A percentile compares a stretch with the other conserved stretches of the same genome.
phyloP scores from a whole-genome alignment of 2,113 vertebrate genomes.

The Xyrauchen texanus region DNA sequence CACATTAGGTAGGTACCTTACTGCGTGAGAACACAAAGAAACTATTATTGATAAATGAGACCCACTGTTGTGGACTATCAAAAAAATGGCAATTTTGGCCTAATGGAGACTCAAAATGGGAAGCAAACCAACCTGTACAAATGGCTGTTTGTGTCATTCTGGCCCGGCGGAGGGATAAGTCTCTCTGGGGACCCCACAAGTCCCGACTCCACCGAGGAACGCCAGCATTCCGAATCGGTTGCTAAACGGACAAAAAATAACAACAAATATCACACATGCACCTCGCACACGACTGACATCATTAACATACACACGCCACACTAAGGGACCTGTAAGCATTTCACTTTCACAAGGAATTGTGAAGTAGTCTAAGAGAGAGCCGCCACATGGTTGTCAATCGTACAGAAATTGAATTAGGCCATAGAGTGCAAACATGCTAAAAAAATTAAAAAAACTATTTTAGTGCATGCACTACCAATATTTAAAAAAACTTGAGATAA shows the following conservation, averaged over 20 bases:
- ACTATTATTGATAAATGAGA: too few relatives aligned
- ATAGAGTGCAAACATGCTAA: too few relatives aligned
- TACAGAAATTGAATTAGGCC: not conserved
- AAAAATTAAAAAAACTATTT: too few relatives aligned
- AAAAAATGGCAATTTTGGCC: too few relatives aligned
- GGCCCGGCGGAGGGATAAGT: conserved; percentile 41
- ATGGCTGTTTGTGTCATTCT: conserved; percentile 49
- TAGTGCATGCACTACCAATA: too few relatives aligned
- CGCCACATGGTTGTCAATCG: not conserved
- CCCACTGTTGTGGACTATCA: too few relatives aligned
- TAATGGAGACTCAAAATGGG: too few relatives aligned
- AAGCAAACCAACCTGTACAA: conserved; percentile 63
- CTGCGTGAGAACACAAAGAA: too few relatives aligned
- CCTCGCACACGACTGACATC: conserved; percentile 33
- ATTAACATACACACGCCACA: conserved; percentile 39
- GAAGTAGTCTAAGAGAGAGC: not conserved
- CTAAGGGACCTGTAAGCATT: not conserved
- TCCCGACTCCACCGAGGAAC: conserved; percentile 49
- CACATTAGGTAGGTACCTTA: too few relatives aligned
- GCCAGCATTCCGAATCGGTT: conserved; percentile 52
- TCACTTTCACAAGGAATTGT: conserved; percentile 31
- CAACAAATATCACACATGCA: conserved; percentile 17
- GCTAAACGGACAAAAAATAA: conserved; percentile 37
- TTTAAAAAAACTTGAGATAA: too few relatives aligned
- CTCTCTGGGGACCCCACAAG: conserved; percentile 27